Percentiles rank a stretch among this genome's conserved stretches.
Evolutionary conservation across 2,797 vertebrate genomes (phyloP).

Genomic region (Sternarchorhynchus goeldii): DNA sequence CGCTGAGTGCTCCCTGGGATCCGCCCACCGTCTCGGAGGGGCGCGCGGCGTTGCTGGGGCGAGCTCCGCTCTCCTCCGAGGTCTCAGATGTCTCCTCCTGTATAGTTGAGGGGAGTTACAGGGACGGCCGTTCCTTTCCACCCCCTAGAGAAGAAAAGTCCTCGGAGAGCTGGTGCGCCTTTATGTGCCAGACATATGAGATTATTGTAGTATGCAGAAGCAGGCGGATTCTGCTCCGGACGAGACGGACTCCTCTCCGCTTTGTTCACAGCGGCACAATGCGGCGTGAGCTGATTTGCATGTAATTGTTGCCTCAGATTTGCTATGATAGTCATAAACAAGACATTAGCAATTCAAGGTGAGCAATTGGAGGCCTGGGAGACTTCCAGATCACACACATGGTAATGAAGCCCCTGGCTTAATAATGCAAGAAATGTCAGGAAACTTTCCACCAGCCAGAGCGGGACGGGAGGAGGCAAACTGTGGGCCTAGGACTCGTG

Average conservation of each 20-base stretch:
- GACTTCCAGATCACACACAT: slow-evolving; percentile 69
- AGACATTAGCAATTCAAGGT: slow-evolving; percentile 75
- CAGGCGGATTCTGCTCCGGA: not conserved
- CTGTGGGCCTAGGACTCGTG: slow-evolving; percentile 61
- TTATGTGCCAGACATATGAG: slow-evolving; percentile 2
- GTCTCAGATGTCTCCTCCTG: no score
- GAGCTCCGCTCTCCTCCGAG: no score
- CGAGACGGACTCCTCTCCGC: slow-evolving; percentile 28
- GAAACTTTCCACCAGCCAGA: slow-evolving; percentile 70
- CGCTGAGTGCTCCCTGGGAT: slow-evolving; percentile 33
- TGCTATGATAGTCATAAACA: slow-evolving; percentile 70
- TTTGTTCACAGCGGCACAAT: slow-evolving; percentile 53
- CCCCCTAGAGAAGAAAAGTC: not conserved
- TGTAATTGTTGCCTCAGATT: slow-evolving; percentile 65
- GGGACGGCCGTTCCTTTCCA: no score
- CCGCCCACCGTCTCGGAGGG: slow-evolving; percentile 36
- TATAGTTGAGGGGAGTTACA: not conserved
- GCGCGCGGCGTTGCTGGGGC: no score
- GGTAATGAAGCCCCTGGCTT: slow-evolving; percentile 73
- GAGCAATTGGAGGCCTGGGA: slow-evolving; percentile 71
- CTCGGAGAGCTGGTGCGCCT: slow-evolving; percentile 17
- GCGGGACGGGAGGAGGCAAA: slow-evolving; percentile 51
- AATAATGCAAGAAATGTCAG: slow-evolving; percentile 76
- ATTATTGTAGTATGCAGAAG: not conserved
- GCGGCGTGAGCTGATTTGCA: slow-evolving; percentile 60